A percentile compares a stretch with the other conserved stretches of the same genome.
Conservation (phyloP, 2,113 vertebrate genomes). For the Tringa solitaria region DNA sequence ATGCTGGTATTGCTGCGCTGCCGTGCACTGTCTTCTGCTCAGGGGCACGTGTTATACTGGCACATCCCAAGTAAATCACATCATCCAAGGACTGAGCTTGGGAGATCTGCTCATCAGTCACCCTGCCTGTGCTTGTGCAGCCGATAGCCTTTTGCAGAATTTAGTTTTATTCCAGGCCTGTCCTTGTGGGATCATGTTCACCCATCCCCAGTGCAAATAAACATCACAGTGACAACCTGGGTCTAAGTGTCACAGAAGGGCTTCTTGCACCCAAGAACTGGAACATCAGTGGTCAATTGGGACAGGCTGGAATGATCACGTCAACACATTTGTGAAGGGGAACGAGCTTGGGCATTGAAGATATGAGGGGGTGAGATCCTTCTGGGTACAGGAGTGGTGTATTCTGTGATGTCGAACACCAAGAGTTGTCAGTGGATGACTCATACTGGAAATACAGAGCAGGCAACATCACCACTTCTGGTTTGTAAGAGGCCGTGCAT, state of each 20-base stretch:
- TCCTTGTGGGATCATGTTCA: not conserved
- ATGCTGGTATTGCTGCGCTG: not conserved
- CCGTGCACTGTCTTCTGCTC: not conserved
- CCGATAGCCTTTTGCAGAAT: fast-evolving
- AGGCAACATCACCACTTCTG: not conserved
- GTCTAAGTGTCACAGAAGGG: not conserved
- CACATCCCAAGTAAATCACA: not conserved
- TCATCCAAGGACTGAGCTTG: not conserved
- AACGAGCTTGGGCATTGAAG: not conserved
- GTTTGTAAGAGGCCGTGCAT: fast-evolving
- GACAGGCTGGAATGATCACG: not conserved
- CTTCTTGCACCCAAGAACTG: not conserved
- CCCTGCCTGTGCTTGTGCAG: not conserved
- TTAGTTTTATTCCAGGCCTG: not conserved
- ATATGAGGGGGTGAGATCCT: fast-evolving
- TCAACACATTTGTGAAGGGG: not conserved
- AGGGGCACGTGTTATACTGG: no score
- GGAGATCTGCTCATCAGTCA: not conserved
- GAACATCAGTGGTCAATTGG: not conserved
- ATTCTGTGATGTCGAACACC: not conserved
- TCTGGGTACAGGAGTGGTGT: not conserved
- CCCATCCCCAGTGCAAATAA: not conserved
- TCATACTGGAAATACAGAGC: not conserved
- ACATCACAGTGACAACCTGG: not conserved
- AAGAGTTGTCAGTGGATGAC: not conserved